A percentile compares a stretch with the other conserved stretches of the same genome.
phyloP scores from a whole-genome alignment of 2,797 vertebrate genomes.

The Poeciliopsis paucimaculata region DNA sequence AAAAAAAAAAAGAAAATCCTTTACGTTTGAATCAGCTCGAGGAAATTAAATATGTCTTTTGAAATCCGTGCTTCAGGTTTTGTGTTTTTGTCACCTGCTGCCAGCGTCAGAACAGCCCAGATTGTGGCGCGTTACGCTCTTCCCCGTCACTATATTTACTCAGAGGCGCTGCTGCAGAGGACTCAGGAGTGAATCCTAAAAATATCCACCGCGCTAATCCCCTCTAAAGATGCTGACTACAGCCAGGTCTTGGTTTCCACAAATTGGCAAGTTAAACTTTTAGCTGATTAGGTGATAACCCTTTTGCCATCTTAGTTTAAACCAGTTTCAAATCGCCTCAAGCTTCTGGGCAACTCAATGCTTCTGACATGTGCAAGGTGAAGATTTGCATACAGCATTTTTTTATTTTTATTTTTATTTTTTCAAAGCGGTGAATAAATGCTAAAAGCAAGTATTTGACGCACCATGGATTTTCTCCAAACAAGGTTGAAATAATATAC shows the following conservation, averaged over 20 bases:
- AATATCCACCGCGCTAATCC: constrained; percentile 57
- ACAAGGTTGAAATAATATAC: neutral
- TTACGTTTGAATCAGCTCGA: constrained; percentile 61
- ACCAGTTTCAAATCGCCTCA: constrained; percentile 67
- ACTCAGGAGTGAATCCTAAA: constrained; percentile 66
- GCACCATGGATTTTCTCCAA: neutral
- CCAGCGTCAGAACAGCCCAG: neutral
- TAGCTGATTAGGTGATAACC: constrained; percentile 79
- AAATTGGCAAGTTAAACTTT: constrained; percentile 65
- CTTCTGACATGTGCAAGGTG: neutral
- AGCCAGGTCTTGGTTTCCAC: constrained; percentile 33
- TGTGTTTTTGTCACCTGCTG: constrained; percentile 1
- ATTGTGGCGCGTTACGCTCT: constrained; percentile 7
- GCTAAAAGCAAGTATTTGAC: neutral
- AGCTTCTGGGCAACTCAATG: constrained; percentile 24
- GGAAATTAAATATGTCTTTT: constrained; percentile 78
- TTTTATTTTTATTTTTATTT: neutral
- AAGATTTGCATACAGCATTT: neutral
- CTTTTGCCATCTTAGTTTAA: constrained; percentile 62
- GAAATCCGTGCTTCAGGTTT: constrained; percentile 39
- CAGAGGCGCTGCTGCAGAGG: constrained; percentile 33
- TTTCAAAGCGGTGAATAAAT: neutral
- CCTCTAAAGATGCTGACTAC: constrained; percentile 50
- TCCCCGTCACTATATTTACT: constrained; percentile 39
- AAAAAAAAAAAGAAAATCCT: constrained; percentile 12